Conservation (phyloP, 2,888 invertebrate species). For the Corythucha ciliata region DNA sequence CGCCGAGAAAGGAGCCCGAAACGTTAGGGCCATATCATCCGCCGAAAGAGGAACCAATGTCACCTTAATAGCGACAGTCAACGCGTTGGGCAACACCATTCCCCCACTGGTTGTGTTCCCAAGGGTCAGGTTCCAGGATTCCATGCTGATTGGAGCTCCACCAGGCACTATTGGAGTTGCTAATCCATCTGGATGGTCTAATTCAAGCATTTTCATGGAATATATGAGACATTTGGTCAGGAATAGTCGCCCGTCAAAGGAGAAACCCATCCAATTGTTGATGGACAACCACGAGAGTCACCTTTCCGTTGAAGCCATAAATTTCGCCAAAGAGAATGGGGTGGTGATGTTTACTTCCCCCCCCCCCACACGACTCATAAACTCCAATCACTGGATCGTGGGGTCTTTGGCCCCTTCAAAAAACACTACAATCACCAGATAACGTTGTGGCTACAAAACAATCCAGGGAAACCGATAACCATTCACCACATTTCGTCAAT, state of each 20-base stretch:
- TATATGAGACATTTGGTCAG: constrained; percentile 25
- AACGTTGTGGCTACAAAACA: too few species aligned
- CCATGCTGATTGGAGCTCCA: constrained; percentile 39
- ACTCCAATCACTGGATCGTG: background rate
- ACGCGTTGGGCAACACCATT: constrained; percentile 31
- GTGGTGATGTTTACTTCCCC: constrained; percentile 4
- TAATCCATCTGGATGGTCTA: constrained; percentile 35
- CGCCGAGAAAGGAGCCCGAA: constrained; percentile 31
- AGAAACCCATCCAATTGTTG: background rate
- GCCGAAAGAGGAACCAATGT: constrained; percentile 34
- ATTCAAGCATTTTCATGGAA: constrained; percentile 21
- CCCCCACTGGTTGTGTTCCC: constrained; percentile 36
- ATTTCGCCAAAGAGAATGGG: background rate
- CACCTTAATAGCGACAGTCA: constrained; percentile 29
- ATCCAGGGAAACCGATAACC: too few species aligned
- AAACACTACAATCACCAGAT: too few species aligned
- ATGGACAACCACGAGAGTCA: constrained; percentile 4
- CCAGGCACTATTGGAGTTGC: constrained; percentile 27
- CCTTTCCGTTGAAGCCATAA: background rate
- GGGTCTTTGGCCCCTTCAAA: constrained; percentile 6
- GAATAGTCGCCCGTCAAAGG: background rate
- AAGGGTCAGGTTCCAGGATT: constrained; percentile 31
- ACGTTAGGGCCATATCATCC: constrained; percentile 31
- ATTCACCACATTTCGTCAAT: too few species aligned
- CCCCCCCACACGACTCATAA: background rate